Conservation (phyloP, 2,113 vertebrate species). For the Grammomys dolichurus region DNA sequence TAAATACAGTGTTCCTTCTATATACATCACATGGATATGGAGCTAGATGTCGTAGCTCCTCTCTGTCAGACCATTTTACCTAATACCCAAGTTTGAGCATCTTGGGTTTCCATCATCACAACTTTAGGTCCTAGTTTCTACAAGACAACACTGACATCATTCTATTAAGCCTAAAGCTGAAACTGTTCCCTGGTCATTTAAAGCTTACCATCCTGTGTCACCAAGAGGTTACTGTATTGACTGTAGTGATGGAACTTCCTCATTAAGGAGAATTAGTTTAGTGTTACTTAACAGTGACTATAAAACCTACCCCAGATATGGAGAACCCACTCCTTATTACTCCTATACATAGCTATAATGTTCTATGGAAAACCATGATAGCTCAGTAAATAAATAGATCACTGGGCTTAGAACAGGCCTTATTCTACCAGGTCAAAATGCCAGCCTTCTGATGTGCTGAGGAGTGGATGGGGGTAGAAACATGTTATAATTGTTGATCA, state of each 20-base stretch:
- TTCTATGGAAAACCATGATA: neutral
- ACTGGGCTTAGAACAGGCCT: neutral
- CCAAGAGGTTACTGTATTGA: neutral
- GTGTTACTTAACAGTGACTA: neutral
- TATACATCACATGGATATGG: neutral
- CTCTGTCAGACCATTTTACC: neutral
- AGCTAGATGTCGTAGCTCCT: neutral
- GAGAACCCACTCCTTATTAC: neutral
- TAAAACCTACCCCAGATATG: neutral
- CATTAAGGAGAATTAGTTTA: conserved; percentile 22
- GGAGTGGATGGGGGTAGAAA: neutral
- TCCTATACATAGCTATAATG: neutral
- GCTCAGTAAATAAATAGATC: neutral
- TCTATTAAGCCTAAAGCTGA: neutral
- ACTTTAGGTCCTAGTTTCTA: neutral
- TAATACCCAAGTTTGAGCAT: neutral
- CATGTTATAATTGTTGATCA: neutral
- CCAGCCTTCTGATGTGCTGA: neutral
- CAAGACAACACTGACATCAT: neutral
- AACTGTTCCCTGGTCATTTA: neutral
- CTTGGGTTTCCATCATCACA: neutral
- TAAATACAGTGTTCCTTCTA: neutral
- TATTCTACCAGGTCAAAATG: neutral
- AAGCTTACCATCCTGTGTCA: neutral
- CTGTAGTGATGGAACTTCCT: neutral